These are phyloP conservation scores for Dreissena rostriformis DNA, from an alignment of 1,140 invertebrate genomes.

Conservation along the genomic window DNA sequence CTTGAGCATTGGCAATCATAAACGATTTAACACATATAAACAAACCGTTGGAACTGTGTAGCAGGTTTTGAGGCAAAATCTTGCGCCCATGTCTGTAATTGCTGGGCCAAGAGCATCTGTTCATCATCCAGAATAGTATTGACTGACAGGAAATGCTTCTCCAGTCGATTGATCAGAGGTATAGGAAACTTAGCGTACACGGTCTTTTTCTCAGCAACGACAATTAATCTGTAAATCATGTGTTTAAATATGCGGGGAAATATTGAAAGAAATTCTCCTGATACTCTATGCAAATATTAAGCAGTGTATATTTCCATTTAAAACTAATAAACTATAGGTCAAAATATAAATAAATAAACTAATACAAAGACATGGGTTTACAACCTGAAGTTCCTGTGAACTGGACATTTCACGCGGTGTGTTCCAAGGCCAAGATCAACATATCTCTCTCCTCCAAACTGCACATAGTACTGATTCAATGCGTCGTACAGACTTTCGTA, in stretches of 20 bases:
- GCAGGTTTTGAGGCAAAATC: background rate
- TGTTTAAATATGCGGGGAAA: too few relatives aligned
- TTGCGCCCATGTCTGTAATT: background rate
- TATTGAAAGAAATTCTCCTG: background rate
- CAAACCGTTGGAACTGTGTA: too few relatives aligned
- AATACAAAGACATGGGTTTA: background rate
- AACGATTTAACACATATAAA: too few relatives aligned
- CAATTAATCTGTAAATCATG: background rate
- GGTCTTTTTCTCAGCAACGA: background rate
- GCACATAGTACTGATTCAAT: conserved; percentile 76
- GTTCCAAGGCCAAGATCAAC: conserved; percentile 77
- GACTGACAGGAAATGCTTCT: conserved; percentile 77
- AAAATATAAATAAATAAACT: background rate
- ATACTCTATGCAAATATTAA: background rate
- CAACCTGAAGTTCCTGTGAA: conserved; percentile 72
- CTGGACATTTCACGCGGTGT: conserved; percentile 74
- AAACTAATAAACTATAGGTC: background rate
- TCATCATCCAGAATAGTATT: conserved; percentile 64
- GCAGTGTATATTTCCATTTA: background rate
- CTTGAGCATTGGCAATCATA: too few relatives aligned
- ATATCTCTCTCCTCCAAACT: conserved; percentile 69
- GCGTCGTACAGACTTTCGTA: conserved; percentile 77
- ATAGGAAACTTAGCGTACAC: conserved; percentile 78
- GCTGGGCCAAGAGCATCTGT: background rate
- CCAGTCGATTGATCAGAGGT: conserved; percentile 77